Evolutionary conservation across 2,888 invertebrate genomes (phyloP).

Genomic region (Agriopis aurantiaria): DNA sequence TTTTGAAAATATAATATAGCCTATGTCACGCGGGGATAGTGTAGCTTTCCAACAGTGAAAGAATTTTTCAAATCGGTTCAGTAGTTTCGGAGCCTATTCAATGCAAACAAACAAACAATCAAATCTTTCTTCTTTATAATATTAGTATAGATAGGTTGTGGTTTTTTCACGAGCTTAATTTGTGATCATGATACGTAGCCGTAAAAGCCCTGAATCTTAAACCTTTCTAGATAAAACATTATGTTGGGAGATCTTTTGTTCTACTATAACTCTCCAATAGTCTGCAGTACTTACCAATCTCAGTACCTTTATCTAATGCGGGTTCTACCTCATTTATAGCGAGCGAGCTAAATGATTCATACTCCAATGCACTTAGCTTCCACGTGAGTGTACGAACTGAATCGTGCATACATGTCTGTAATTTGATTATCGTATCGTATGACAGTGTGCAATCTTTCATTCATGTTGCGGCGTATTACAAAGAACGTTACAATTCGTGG

Average conservation of each 20-base stretch:
- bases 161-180: neutral
- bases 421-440: constrained; percentile 14
- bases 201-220: too few species aligned
- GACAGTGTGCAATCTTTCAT: constrained; percentile 6
- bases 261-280: too few species aligned
- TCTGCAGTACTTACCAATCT: neutral
- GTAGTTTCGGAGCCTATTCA: too few species aligned
- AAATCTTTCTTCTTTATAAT: too few species aligned
- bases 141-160: neutral
- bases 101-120: too few species aligned
- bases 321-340: neutral
- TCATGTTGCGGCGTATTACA: constrained; percentile 6
- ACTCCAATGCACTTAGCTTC: neutral
- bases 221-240: neutral
- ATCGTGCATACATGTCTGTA: neutral
- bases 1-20: too few species aligned
- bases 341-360: neutral
- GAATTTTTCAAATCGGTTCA: too few species aligned
- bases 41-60: too few species aligned
- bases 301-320: neutral
- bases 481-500: constrained; percentile 4
- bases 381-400: neutral
- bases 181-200: constrained; percentile 6
- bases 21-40: too few species aligned
- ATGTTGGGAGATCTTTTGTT: neutral